A percentile compares a stretch with the other conserved stretches of the same genome.
phyloP scores from a whole-genome alignment of 2,113 vertebrate genomes.

The Accipiter cooperii region DNA sequence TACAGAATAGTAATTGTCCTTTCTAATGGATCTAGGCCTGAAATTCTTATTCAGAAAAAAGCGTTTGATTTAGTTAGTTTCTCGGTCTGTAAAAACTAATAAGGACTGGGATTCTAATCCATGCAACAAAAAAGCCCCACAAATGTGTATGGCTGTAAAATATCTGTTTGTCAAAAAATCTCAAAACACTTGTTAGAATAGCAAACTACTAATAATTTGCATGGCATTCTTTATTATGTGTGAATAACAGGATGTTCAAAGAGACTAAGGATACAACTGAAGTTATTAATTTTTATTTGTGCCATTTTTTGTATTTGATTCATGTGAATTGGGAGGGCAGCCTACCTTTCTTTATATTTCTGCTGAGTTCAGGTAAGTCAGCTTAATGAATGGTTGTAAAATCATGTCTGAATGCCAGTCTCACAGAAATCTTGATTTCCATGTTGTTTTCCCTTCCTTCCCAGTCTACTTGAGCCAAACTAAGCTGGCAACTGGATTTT shows the following conservation, averaged over 20 bases:
- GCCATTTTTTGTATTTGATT: neutral
- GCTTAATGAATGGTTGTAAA: neutral
- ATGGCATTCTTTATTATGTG: neutral
- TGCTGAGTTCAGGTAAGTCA: neutral
- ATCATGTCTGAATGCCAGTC: neutral
- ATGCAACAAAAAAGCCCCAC: neutral
- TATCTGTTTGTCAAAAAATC: neutral
- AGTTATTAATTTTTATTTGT: neutral
- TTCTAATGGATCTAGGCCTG: neutral
- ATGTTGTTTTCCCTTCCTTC: neutral
- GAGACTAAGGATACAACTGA: neutral
- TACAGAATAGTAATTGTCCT: neutral
- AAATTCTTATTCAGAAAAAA: neutral
- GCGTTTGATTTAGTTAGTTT: neutral
- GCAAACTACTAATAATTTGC: neutral
- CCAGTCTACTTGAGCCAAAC: neutral
- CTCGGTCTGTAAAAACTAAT: neutral
- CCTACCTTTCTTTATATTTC: neutral
- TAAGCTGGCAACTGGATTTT: neutral
- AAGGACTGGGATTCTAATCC: neutral
- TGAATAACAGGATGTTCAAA: neutral
- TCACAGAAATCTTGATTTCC: neutral
- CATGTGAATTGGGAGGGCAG: neutral
- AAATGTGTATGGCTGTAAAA: neutral
- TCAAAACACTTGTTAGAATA: neutral